Percentiles rank a stretch among this genome's conserved stretches.
Evolutionary conservation across 2,113 vertebrate species (phyloP).

Genomic region (Chaenogobius annularis): DNA sequence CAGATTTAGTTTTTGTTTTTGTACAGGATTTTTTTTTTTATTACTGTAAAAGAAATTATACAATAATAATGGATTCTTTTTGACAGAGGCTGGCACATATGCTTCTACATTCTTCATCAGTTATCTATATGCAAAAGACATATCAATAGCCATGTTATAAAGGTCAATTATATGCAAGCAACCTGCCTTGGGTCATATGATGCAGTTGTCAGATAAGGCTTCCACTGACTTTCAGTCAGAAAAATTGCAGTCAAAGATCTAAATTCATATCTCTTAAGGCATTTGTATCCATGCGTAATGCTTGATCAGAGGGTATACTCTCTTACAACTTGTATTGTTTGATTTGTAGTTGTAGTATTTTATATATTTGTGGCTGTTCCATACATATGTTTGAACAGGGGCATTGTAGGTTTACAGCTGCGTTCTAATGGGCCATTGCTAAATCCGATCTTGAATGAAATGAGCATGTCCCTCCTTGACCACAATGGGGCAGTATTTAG

Average conservation of each 20-base stretch:
- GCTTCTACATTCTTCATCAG: too few relatives aligned
- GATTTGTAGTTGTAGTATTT: conserved; percentile 7
- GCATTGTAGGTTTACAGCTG: not conserved
- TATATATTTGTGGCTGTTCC: not conserved
- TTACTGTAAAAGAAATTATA: not conserved
- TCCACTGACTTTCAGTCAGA: not conserved
- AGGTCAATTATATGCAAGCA: not conserved
- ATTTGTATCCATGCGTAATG: not conserved
- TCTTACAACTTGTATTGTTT: too few relatives aligned
- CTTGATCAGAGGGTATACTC: not conserved
- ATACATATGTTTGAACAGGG: not conserved
- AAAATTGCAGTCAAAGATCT: not conserved
- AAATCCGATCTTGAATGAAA: not conserved
- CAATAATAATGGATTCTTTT: too few relatives aligned
- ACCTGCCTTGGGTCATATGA: not conserved
- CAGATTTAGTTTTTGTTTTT: not conserved
- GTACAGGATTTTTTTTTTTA: not conserved
- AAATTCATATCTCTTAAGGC: not conserved
- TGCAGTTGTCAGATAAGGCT: not conserved
- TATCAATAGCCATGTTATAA: not conserved
- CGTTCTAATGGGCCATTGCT: not conserved
- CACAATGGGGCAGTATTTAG: conserved; percentile 67
- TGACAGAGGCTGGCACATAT: too few relatives aligned
- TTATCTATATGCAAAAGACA: not conserved
- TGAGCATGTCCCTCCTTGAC: conserved; percentile 32